Evolutionary conservation across 2,797 vertebrate genomes (phyloP), one percentile per base, ranked within the genome.

Genomic region (Masticophis lateralis): DNA sequence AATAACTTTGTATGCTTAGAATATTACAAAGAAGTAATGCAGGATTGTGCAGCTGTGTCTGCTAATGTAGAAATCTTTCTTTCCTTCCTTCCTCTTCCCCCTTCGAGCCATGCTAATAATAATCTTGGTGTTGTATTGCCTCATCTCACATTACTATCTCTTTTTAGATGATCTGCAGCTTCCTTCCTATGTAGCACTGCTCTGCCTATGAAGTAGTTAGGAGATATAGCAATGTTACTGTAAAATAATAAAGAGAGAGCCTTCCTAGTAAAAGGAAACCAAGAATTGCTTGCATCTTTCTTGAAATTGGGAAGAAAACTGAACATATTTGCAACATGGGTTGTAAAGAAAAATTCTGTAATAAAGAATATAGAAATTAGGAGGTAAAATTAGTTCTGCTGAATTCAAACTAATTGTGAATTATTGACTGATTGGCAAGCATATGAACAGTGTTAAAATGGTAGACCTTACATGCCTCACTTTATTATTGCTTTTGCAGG

Each of bases 171-270:
- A 95, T 97, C 97, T 97, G 98, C 98, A 97, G 97, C 96, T 97
- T 97, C 97, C 96, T 97, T 95, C 94, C 92, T 93, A 91, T 37
- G 60, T 96, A 87, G 93, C 96, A 95, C 96, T 97, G 63, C 95
- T 96, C 97, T 96, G 97, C 97, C 97, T 97, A 93, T 97, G 98
- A 91, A 96, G 66, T 97, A 97, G 94, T 95, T 96, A 93, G 97
- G 96, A 96, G 96, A 94, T 92, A 92, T 2, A 96, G 94, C 94
- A 90, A 91, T 96, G 94, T 96, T 97, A 92, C 96, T 59, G 94
- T 92, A 96, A 98, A 97, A 97, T 98, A 97, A 97, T 83, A 87
- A 93, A 53, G 96, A 96, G 96, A 97, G 92, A 93, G 63, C 92
- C 94, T 94, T 90, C 93, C 92, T 60, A 18, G 43, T 2, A 25